Evolutionary conservation across 2,797 vertebrate species (phyloP), one percentile per base, ranked within the genome.

Genomic region (Tokudaia muenninki): DNA sequence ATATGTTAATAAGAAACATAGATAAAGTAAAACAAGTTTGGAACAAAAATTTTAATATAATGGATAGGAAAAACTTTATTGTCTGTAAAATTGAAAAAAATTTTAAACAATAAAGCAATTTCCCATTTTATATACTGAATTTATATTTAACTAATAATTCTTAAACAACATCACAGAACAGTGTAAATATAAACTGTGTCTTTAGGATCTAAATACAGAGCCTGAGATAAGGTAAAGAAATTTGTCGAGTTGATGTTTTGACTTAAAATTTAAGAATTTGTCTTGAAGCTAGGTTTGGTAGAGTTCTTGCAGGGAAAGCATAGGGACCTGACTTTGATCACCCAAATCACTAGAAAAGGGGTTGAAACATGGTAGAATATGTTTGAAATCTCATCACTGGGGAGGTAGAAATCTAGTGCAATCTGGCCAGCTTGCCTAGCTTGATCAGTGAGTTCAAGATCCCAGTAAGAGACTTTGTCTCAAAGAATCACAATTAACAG

Each of bases 41-140:
- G 17, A 95, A 91, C 37, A 24, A 81, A 84, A 94, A 37, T 8
- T 70, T 19, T n/a, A 70, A 97, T 67, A 77, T 59, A 82, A n/a
- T 81, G 19, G 22, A 52, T 41, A 59, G 11, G 11, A 70, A 89
- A 93, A 82, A 21, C 2, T 86, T 72, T 94, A 6, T 16, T 86
- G 50, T 70, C 47, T 84, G 78, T 44, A 59, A 92, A 91, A 31
- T 31, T 41, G 34, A 78, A 17, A 75, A 61, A 90, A 72, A 50
- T 81, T 87, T 44, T 26, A 92, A 78, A 79, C 26, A 77, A 24
- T 37, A 59, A 84, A 86, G 80, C 37, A 75, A 17, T 47, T 86
- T 50, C 12, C 37, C 2, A 81, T 50, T 61, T 90, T 67, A 7
- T 57, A 50, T 57, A 21, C n/a, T 81, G 55, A 70, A 17, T 41